A percentile compares a stretch with the other conserved stretches of the same genome.
Conservation (phyloP, 1,140 invertebrate species). For the Diploscapter pachys region DNA sequence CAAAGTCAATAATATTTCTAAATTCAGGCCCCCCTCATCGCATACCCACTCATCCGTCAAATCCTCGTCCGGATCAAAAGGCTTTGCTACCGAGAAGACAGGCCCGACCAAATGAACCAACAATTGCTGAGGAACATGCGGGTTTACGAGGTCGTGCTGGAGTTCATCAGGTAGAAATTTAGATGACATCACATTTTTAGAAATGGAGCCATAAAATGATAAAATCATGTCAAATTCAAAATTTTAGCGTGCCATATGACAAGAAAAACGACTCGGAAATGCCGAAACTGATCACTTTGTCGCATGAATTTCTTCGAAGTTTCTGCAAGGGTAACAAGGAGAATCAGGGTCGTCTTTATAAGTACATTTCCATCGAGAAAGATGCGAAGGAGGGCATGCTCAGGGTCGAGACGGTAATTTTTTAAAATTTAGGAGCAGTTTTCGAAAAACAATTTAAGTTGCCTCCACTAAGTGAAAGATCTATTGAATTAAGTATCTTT, state of each 20-base stretch:
- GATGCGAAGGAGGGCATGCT: slow-evolving; percentile 56
- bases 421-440: no score
- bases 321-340: slow-evolving; percentile 94
- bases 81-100: slow-evolving; percentile 70
- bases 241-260: no score
- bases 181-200: slow-evolving; percentile 63
- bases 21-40: slow-evolving; percentile 48
- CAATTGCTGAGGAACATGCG: slow-evolving; percentile 89
- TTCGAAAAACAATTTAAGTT: no score
- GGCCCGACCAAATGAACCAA: slow-evolving; percentile 75
- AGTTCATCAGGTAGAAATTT: slow-evolving; percentile 71
- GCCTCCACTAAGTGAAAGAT: no score
- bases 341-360: slow-evolving; percentile 89
- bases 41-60: slow-evolving; percentile 52
- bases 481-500: no score
- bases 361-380: slow-evolving; percentile 66
- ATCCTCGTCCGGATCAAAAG: slow-evolving; percentile 77
- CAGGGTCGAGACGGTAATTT: slow-evolving; percentile 49
- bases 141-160: slow-evolving; percentile 90
- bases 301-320: slow-evolving; percentile 94
- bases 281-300: slow-evolving; percentile 90
- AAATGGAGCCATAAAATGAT: background rate
- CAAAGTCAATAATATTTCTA: no score
- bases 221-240: no score
- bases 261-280: slow-evolving; percentile 80